Base-by-base conservation (phyloP, 1,140 invertebrate species). In the Neodiprion fabricii region DNA sequence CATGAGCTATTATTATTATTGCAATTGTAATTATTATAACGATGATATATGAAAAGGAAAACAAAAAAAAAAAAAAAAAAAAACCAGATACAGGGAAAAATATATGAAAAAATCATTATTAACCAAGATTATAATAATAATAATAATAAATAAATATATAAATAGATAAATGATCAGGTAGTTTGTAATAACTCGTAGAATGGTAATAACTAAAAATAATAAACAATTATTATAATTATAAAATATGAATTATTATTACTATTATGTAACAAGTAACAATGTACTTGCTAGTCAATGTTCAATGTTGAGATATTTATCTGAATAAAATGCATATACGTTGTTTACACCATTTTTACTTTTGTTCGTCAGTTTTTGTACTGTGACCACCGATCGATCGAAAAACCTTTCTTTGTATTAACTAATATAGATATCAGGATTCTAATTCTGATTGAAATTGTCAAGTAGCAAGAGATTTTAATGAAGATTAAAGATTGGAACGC, bases 251-350 rank as follows among this genome's bases (percentile, higher is more conserved):
- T 50, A 78, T 69, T 47, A 69, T 69, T 69, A 69, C 67, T 75
- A 76, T 76, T 67, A 74, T 74, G 73, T 77, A 74, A 77, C 73
- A 65, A 74, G 75, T 77, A 77, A 82, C 79, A 79, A 84, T 81
- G 80, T 82, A 81, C 73, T 81, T 81, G 79, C 83, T 85, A 85
- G 83, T 85, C 80, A 85, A 83, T 85, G 84, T 85, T 85, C 79
- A 85, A 85, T 85, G 83, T 85, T 85, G 82, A 84, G 79, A 83
- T 83, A 84, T 84, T 84, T 83, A 82, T 81, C 79, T 79, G 77
- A 82, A 84, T 84, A 84, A 83, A 85, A 85, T 82, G 78, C 84
- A 83, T 85, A 85, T 83, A 85, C 81, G 80, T 85, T 85, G 80
- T 85, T 85, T 85, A 85, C 83, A 85, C 79, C 80, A 84, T 9